Percentiles rank a stretch among this genome's conserved stretches.
Conservation (phyloP, 2,113 vertebrate genomes). For the Erythrocercus mccallii region DNA sequence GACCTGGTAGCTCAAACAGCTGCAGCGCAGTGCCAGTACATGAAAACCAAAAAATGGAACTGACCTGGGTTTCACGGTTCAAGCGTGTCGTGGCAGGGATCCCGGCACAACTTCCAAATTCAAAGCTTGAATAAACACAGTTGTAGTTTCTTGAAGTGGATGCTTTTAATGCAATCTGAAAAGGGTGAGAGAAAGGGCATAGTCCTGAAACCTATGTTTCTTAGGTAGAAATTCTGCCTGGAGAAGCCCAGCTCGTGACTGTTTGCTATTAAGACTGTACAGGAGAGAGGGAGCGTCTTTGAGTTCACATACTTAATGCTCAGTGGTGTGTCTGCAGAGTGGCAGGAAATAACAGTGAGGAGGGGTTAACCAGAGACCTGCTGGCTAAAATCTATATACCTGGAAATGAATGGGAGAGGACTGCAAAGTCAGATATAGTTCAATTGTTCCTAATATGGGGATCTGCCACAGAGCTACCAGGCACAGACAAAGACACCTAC, state of each 20-base stretch:
- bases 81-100: constrained; percentile 24
- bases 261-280: neutral
- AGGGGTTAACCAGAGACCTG: constrained; percentile 48
- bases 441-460: neutral
- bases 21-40: neutral
- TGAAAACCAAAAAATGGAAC: constrained; percentile 47
- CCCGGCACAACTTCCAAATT: constrained; percentile 8
- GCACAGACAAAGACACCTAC: neutral
- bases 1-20: neutral
- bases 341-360: constrained; percentile 16
- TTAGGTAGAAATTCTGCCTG: constrained; percentile 27
- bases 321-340: constrained; percentile 8
- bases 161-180: constrained; percentile 48
- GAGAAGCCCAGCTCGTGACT: constrained; percentile 8
- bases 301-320: constrained; percentile 40
- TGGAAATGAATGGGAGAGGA: neutral
- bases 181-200: constrained; percentile 45
- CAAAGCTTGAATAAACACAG: constrained; percentile 34
- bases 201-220: constrained; percentile 2
- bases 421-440: neutral
- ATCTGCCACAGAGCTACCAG: neutral
- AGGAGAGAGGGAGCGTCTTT: neutral
- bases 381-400: constrained; percentile 5
- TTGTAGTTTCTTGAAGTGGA: constrained; percentile 38
- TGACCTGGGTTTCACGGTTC: constrained; percentile 45